Percentiles rank a stretch among this genome's conserved stretches.
Conservation (phyloP, 2,113 vertebrate species). For the Alexandromys fortis region DNA sequence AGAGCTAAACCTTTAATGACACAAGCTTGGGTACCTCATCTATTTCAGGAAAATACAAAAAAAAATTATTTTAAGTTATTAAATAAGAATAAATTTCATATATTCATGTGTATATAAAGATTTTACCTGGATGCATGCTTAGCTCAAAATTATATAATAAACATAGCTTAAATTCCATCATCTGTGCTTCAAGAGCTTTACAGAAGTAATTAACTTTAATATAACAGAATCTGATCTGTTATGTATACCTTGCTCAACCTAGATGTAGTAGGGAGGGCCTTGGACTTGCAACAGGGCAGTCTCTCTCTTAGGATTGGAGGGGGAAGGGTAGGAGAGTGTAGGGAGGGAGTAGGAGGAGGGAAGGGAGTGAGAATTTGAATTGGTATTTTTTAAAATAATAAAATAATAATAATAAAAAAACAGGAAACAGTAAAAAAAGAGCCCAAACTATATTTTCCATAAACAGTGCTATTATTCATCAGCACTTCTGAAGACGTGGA, state of each 20-base stretch:
- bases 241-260: no score
- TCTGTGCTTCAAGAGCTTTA: neutral
- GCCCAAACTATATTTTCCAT: neutral
- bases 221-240: neutral
- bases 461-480: neutral
- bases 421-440: neutral
- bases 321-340: no score
- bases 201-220: neutral
- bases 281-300: no score
- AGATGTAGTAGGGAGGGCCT: no score
- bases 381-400: no score
- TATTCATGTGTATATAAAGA: neutral
- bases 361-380: no score
- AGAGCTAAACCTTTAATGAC: neutral
- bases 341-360: no score
- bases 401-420: no score
- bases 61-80: neutral
- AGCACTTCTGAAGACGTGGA: neutral
- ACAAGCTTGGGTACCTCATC: neutral
- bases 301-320: no score
- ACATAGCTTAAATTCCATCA: neutral
- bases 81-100: neutral
- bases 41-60: neutral
- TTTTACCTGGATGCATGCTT: neutral
- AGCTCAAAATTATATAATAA: neutral